A percentile compares a stretch with the other conserved stretches of the same genome.
phyloP scores from a whole-genome alignment of 2,888 invertebrate genomes.

The Rhamnusium bicolor region DNA sequence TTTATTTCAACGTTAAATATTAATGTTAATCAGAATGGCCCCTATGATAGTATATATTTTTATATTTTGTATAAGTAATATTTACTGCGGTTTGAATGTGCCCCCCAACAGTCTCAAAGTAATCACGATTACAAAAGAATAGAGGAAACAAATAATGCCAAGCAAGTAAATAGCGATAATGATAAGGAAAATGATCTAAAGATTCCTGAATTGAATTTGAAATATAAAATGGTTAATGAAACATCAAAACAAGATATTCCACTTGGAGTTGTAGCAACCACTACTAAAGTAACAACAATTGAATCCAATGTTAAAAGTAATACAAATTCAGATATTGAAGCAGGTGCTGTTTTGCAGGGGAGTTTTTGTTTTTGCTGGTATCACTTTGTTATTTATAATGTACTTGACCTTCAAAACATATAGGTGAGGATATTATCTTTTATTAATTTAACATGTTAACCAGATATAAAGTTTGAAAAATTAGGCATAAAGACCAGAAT shows the following conservation, averaged over 20 bases:
- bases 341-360: slow-evolving; percentile 57
- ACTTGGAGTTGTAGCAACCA: background rate
- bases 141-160: background rate
- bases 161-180: background rate
- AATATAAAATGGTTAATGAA: background rate
- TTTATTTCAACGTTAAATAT: background rate
- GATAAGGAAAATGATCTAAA: background rate
- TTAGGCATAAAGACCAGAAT: too few relatives aligned
- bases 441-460: background rate
- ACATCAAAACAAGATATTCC: background rate
- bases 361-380: slow-evolving; percentile 56
- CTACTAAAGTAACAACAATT: background rate
- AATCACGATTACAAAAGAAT: background rate
- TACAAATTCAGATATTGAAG: slow-evolving; percentile 47
- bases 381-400: slow-evolving; percentile 58
- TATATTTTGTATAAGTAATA: background rate
- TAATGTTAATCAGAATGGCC: background rate
- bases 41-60: background rate
- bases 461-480: too few relatives aligned
- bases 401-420: slow-evolving; percentile 60
- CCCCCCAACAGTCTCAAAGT: background rate
- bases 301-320: slow-evolving; percentile 4
- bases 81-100: background rate
- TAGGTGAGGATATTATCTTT: slow-evolving; percentile 52
- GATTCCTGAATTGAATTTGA: background rate